Evolutionary conservation across 2,797 vertebrate genomes (phyloP), one percentile per base, ranked within the genome.

Genomic region (Leptoclinus maculatus): DNA sequence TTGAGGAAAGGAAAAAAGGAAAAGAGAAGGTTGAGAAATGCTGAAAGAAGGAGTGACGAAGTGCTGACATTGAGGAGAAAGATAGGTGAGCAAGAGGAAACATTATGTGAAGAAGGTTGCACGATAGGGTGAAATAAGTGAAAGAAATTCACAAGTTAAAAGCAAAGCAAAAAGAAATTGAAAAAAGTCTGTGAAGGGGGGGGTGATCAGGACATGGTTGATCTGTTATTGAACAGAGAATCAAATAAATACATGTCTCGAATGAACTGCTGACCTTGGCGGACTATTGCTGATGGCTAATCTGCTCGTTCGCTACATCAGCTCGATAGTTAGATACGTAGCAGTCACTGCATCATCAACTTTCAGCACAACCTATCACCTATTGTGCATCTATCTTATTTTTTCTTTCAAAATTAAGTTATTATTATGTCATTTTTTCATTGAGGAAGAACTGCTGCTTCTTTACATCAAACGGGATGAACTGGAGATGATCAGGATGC

Each of bases 11-110:
- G 25, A 10, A 23, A 19, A 68, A 47, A 45, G 7, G 7, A 38
- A 62, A 53, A 53, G 45, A 43, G 41, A 64, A 29, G 5, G 19
- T 32, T 14, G 43, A 66, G 29, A 45, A 71, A 54, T 51, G 25
- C 23, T 29, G 23, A 29, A 53, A 63, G 45, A 41, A 65, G 7
- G 16, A 66, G 51, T 43, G 39, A 66, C n/a, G 16, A 19, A 45
- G 57, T 64, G 59, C 32, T 57, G 56, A 66, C 17, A 58, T 6
- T 21, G 45, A 69, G 45, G 57, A n/a, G 54, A 67, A 47, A 45
- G 43, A 57, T 25, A 57, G 66, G 11, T 53, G 14, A 53, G 39
- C 14, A 10, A 53, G 38, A 19, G 16, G 36, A 36, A 32, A 41
- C 16, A 41, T 7, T 53, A 25, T 19, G 25, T 41, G 38, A 13